Base-by-base conservation (phyloP, 1,140 invertebrate species). In the Rhyacophila brunnea region DNA sequence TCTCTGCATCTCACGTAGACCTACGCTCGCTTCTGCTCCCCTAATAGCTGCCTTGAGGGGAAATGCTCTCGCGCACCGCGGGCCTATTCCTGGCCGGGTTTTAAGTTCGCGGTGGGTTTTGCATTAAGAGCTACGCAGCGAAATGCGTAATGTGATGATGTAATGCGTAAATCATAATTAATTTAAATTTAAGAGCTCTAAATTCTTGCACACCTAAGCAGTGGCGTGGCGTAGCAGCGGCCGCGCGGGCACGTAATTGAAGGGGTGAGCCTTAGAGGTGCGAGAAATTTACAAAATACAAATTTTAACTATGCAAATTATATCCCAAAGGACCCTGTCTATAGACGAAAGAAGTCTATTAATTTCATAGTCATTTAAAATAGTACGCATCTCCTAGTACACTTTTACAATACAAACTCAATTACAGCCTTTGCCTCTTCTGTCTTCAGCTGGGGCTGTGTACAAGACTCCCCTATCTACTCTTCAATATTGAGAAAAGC, bases 91-190 rank as follows among this genome's bases (percentile, higher is more conserved):
- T 15, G 6, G 23, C 15, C 19, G 32, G 17, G 40, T 20, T 43
- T 55, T 38, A 52, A 52, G 19, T 52, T 19, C 20, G 34, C 19
- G 43, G 56, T 42, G 19, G 19, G 18, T 45, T 53, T 45, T 53
- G 51, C 62, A 53, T 60, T 64, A 64, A 60, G 17, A 34, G 11
- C 14, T 42, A 36, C 48, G 46, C 47, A 18, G 13, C 10, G 13
- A 58, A 58, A 48, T 35, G 49, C 55, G 23, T 62, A 53, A 62
- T 47, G 48, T 43, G 36, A 53, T 56, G 57, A 53, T 56, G 57
- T 58, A 50, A 63, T 49, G 42, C 58, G 48, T 53, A 47, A 62
- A 62, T 58, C 57, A 57, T 54, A 60, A 64, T 64, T 64, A 64
- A 64, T 64, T 64, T 50, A 50, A 50, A 50, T 58, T 28, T 23